phyloP scores from a whole-genome alignment of 1,140 invertebrate genomes.

The Bombus terrestris region DNA sequence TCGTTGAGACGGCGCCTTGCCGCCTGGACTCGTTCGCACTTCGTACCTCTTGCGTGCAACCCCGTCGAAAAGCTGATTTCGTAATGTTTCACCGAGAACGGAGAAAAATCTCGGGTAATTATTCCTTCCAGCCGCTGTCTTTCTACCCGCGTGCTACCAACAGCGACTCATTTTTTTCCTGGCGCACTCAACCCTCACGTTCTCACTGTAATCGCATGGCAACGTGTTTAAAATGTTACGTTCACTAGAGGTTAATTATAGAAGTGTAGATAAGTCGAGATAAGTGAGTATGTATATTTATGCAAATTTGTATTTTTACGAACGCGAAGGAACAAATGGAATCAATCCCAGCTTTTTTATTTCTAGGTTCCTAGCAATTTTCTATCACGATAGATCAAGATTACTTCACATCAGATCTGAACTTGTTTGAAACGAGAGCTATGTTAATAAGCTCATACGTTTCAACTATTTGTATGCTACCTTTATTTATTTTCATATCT shows the following conservation, averaged over 20 bases:
- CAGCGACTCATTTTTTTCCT: not conserved
- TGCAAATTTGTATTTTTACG: no score
- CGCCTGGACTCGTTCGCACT: slow-evolving; percentile 33
- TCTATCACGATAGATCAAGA: no score
- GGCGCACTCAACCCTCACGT: not conserved
- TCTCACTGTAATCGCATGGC: not conserved
- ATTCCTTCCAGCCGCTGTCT: not conserved
- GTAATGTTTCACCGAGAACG: slow-evolving; percentile 6
- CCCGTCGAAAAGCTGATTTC: slow-evolving; percentile 33
- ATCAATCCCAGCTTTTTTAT: not conserved
- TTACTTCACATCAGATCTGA: no score
- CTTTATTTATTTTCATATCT: no score
- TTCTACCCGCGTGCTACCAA: no score
- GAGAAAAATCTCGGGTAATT: slow-evolving; percentile 44
- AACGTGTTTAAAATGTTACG: not conserved
- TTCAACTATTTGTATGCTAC: no score
- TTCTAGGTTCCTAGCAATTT: no score
- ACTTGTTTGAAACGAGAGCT: no score
- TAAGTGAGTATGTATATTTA: no score
- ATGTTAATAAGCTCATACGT: no score
- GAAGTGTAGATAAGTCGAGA: not conserved
- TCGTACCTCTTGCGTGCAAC: slow-evolving; percentile 13
- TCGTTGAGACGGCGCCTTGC: slow-evolving; percentile 50
- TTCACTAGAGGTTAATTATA: not conserved
- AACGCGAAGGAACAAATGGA: not conserved